Percentiles rank a stretch among this genome's conserved stretches.
These are phyloP conservation scores for Magallana angulata DNA, from an alignment of 1,140 invertebrate species.

Conservation along the genomic window DNA sequence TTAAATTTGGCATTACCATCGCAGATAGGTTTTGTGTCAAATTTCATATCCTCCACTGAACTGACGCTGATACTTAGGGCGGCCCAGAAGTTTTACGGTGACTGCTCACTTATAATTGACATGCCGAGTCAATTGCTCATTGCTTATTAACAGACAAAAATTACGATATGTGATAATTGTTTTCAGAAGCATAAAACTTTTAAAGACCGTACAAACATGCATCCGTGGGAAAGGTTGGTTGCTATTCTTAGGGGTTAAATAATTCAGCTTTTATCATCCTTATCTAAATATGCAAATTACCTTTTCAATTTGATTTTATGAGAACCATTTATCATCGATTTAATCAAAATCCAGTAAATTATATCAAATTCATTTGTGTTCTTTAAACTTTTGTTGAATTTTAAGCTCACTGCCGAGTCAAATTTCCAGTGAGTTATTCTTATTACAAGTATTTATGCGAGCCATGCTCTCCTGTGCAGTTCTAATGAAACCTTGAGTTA, in stretches of 20 bases:
- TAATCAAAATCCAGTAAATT: neutral
- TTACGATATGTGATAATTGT: neutral
- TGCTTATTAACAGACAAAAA: neutral
- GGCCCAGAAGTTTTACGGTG: neutral
- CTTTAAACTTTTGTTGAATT: neutral
- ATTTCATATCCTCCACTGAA: neutral
- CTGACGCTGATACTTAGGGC: neutral
- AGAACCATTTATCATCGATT: neutral
- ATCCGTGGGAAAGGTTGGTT: constrained; percentile 22
- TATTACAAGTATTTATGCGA: no score
- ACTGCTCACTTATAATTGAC: constrained; percentile 20
- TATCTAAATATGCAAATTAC: neutral
- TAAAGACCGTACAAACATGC: neutral
- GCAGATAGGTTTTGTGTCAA: constrained; percentile 3
- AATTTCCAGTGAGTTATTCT: no score
- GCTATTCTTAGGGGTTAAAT: neutral
- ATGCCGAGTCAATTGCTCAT: neutral
- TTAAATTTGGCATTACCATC: constrained; percentile 24
- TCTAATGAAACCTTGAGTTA: no score
- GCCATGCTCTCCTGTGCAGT: no score
- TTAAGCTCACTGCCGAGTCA: no score
- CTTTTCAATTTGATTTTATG: neutral
- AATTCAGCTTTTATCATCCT: neutral
- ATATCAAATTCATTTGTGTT: neutral
- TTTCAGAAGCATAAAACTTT: neutral